Conservation (phyloP, 2,113 vertebrate genomes). For the Sula dactylatra region DNA sequence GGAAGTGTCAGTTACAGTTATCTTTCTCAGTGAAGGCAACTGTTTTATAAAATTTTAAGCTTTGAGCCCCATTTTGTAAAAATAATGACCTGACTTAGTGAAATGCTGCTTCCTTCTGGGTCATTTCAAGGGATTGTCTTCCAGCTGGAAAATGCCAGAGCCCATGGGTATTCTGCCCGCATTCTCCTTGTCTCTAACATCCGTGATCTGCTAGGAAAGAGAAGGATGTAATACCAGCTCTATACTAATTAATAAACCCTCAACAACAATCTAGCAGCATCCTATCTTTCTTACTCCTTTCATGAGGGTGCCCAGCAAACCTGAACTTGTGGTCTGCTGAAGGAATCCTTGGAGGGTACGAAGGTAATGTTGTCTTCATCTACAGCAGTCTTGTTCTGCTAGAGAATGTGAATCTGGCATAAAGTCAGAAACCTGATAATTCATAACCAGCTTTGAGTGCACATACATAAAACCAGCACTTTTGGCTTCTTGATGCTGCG, state of each 20-base stretch:
- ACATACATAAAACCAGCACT: background rate
- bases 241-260: background rate
- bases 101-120: background rate
- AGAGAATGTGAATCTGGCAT: background rate
- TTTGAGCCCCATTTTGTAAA: background rate
- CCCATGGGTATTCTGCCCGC: background rate
- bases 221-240: background rate
- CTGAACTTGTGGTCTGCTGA: background rate
- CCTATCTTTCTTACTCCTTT: background rate
- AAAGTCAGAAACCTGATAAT: background rate
- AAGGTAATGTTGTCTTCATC: background rate
- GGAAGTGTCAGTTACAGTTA: background rate
- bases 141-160: background rate
- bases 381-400: background rate
- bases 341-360: accelerated
- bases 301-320: background rate
- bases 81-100: background rate
- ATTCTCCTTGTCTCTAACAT: background rate
- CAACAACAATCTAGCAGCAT: background rate
- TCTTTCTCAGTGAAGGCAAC: background rate
- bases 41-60: background rate
- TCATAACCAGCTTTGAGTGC: background rate
- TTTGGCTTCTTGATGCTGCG: background rate
- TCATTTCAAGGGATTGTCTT: background rate
- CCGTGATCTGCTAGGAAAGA: background rate